Conservation (phyloP, 2,888 invertebrate genomes). For the Dynastes tityus region DNA sequence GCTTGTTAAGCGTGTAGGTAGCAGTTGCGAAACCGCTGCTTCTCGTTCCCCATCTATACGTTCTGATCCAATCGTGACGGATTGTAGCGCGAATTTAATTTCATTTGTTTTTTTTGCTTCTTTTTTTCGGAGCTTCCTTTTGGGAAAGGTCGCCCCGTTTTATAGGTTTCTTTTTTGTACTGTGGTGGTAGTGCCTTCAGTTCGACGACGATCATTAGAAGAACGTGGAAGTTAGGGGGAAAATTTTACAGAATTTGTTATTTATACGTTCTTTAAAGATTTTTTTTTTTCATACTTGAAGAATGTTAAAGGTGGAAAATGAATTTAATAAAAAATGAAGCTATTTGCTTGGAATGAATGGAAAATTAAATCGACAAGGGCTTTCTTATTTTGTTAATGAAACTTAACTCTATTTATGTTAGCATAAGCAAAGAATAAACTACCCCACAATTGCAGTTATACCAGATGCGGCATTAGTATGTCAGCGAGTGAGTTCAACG, state of each 20-base stretch:
- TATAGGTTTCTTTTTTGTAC: neutral
- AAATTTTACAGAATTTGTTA: conserved; percentile 10
- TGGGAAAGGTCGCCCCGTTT: neutral
- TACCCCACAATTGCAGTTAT: too few species aligned
- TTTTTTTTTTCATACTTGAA: neutral
- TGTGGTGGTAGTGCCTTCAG: neutral
- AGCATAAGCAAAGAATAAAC: too few species aligned
- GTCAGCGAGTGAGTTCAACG: too few species aligned
- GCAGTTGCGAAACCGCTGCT: conserved; percentile 59
- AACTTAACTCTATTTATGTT: too few species aligned
- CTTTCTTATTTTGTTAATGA: too few species aligned
- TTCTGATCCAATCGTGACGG: neutral
- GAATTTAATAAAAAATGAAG: too few species aligned
- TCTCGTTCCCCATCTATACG: conserved; percentile 18
- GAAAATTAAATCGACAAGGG: too few species aligned
- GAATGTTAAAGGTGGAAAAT: too few species aligned
- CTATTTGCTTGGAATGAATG: too few species aligned
- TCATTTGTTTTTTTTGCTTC: conserved; percentile 13
- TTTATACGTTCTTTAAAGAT: neutral
- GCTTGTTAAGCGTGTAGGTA: conserved; percentile 66
- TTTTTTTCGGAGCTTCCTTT: conserved; percentile 11
- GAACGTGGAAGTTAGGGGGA: conserved; percentile 21
- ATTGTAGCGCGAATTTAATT: neutral
- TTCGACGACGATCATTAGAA: conserved; percentile 21
- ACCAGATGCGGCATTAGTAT: too few species aligned